Evolutionary conservation across 2,113 vertebrate genomes (phyloP).

Genomic region (Sclerurus mexicanus): DNA sequence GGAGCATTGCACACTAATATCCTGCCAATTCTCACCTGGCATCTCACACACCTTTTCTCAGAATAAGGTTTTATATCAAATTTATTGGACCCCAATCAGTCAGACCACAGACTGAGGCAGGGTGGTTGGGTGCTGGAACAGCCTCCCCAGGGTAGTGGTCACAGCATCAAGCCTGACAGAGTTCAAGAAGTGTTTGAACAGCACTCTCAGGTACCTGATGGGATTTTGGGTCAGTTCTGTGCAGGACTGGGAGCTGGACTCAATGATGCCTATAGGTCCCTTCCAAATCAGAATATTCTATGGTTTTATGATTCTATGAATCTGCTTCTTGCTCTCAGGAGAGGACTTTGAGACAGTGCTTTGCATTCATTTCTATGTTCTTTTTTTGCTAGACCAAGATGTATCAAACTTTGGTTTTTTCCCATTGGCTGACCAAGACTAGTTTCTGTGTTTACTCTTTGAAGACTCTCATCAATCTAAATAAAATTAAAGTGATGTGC

Average conservation of each 20-base stretch:
- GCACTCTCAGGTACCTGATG: accelerated
- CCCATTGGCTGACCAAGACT: background rate
- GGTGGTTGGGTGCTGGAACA: background rate
- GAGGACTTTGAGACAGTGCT: accelerated
- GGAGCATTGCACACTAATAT: background rate
- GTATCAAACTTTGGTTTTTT: background rate
- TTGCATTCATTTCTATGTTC: background rate
- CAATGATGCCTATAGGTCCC: too few relatives aligned
- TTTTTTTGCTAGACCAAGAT: background rate
- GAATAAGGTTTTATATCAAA: background rate
- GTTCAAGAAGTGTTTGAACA: background rate
- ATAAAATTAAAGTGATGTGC: background rate
- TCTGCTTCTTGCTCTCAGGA: background rate
- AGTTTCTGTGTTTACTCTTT: background rate
- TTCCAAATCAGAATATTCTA: background rate
- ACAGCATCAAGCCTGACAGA: background rate
- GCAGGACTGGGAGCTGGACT: accelerated
- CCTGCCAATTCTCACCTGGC: background rate
- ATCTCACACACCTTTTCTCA: background rate
- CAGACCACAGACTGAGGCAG: background rate
- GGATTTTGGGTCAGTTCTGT: too few relatives aligned
- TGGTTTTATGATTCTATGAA: background rate
- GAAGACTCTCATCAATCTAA: background rate
- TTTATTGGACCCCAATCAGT: conserved; percentile 8
- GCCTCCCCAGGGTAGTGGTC: background rate